Evolutionary conservation across 2,113 vertebrate genomes (phyloP), one percentile per base, ranked within the genome.

Genomic region (Odontophorus gujanensis): DNA sequence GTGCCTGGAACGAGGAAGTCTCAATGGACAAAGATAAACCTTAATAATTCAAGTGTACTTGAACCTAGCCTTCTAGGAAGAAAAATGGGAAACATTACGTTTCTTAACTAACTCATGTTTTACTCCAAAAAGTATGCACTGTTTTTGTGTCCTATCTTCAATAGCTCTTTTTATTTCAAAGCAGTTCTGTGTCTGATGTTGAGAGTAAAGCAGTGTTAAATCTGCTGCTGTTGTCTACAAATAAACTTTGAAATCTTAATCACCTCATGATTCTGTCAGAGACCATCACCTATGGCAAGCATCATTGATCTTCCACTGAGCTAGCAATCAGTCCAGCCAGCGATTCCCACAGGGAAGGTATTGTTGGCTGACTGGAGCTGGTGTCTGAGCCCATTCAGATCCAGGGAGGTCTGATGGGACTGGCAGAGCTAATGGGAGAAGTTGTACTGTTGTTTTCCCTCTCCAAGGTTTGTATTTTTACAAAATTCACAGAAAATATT

Each of bases 261-360:
- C 45, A 79, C 48, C 25, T 69, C 26, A 7, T 73, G 74, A 65
- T 66, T 89, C 88, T 85, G 62, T 81, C 74, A 61, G 55, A 0
- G 0, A 36, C 40, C 0, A 0, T 45, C 0, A 0, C 26, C 6
- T 5, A 18, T 71, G 42, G 82, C 67, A 73, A 87, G 63, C 62
- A 69, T 30, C 66, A 58, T 89, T 68, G 51, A 17, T 76, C 73
- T 62, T 75, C 38, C n/a, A 40, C 62, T 30, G 68, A 92, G 66
- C 40, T 24, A 57, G 62, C 48, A 42, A 53, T 83, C 83, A 26
- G 48, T 15, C 32, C 66, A 69, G 48, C 34, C 22, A 1, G 24
- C 18, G 34, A 62, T 89, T 66, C 63, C 84, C 19, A 0, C 10
- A 30, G 58, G 77, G 40, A 17, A 51, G 25, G 45, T 53, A 53